Evolutionary conservation across 2,888 invertebrate species (phyloP), one percentile per base, ranked within the genome.

Genomic region (Chironomus tentans): DNA sequence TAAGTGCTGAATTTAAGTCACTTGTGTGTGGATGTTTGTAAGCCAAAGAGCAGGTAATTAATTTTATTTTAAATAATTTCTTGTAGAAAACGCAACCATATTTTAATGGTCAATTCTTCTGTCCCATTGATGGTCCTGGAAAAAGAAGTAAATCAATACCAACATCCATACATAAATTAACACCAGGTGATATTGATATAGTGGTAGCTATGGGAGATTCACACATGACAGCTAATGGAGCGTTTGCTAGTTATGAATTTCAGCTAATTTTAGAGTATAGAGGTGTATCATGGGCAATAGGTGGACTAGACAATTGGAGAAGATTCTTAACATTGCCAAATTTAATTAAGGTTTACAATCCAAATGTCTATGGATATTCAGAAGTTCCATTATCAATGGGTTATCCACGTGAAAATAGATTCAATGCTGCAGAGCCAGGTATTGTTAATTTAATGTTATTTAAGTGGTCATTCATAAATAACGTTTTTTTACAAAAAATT

Each of bases 321-420:
- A 81, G 85, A 76, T 86, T 82, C 79, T 78, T 87, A n/a, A 88
- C 88, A 0, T 68, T 88, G 65, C 88, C 88, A 13, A 88, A 89
- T 81, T 87, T 89, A 68, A 79, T 89, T 18, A 88, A 88, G 79
- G 87, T 86, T 80, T 91, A 87, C 80, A 91, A 90, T 82, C 88
- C 88, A 0, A 85, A 87, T 68, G 80, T 91, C 15, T 83, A 88
- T 74, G 91, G 91, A 0, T 38, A 21, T 46, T 62, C 18, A 12
- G 28, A 15, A 10, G 22, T 22, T 56, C 85, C 87, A 0, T 80
- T 85, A 5, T 82, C 86, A 0, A 12, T 38, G 13, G 71, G 47
- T 2, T 82, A 82, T 47, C 84, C 87, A 38, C 79, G 82, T 12
- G 77, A 80, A 0, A 82, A 83, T 6, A 78, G 77, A 76, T 87